Base-by-base conservation (phyloP, 2,113 vertebrate species). In the Thunnus maccoyii region DNA sequence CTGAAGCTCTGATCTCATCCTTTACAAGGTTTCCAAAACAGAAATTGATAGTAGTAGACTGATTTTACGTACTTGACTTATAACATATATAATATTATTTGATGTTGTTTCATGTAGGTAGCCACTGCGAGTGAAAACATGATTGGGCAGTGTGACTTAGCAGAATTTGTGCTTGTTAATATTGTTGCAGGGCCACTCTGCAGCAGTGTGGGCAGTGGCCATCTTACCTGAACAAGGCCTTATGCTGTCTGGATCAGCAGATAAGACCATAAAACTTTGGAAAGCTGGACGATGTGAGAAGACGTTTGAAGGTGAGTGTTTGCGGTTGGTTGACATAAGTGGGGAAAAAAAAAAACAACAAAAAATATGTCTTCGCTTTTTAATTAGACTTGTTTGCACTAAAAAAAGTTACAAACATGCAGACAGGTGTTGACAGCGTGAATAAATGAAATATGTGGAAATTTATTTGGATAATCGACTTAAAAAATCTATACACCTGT, bases 241-340 rank as follows among this genome's bases (percentile, higher is more conserved):
- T 60, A 99, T 99, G 98, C 93, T 99, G 87, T 97, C 97, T 52
- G 98, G 97, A 87, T 99, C 98, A 72, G 98, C 98, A 85, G 98
- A 99, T 91, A 99, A 97, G 90, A 97, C 96, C 56, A 96, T 99
- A 87, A 99, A 97, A 85, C 94, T 99, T n/a, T 99, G 98, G 98
- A 99, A 99, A 78, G 98, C 97, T 30, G 98, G 98, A 25, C 96
- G 96, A 88, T 99, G 98, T 89, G 98, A 99, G 92, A 96, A 88
- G 80, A 99, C 97, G 0, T 99, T 94, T 88, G 94, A 94, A 83
- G 98, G 98, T 99, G 94, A 94, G 84, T 71, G 8, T 57, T 41
- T 68, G 5, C 6, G 50, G 27, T 1, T 14, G 8, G 58, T 51
- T 61, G n/a, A 30, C 3, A 16, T 12, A 10, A 44, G 13, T 22